Base-by-base conservation (phyloP, 2,888 invertebrate species). In the Patella ulyssiponensis region DNA sequence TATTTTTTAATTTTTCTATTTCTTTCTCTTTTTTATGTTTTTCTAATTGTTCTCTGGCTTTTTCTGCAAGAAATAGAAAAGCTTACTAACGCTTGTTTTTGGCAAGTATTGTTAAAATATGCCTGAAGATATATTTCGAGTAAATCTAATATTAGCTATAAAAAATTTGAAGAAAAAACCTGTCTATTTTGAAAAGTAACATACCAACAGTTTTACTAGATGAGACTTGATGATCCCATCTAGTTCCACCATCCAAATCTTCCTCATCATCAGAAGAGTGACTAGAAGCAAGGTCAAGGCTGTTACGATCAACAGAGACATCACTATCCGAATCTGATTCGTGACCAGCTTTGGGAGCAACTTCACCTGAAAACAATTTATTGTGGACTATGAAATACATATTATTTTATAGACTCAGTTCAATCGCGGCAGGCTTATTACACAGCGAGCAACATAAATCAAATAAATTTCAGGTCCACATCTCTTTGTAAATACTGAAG, bases 191-290 rank as follows among this genome's bases (percentile, higher is more conserved):
- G 44, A 9, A 44, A 71, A 15, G 33, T 23, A 33, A 83, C 85
- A 84, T 69, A 88, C 89, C 89, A 73, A 89, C 86, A 81, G 84
- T 86, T 77, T 87, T 86, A 76, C 86, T 88, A 74, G 86, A 86
- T 15, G 88, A 86, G 15, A 87, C 78, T 74, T 87, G 86, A 75
- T 83, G 86, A 72, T 88, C 89, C 89, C 88, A 89, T 69, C 84
- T 81, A 15, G 85, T 83, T 20, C 83, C 84, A 14, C 84, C 82
- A 71, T 88, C 88, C 76, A 87, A 87, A 15, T 93, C 93, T 81
- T 94, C 94, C 76, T 94, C 94, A 84, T 98, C 98, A 88, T 98
- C 98, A 73, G 97, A 97, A 14, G 97, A 97, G 93, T 98, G 98
- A 90, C 97, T 97, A 73, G 98, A 98, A 17, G 98, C 98, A 74